Base-by-base conservation (phyloP, 2,888 invertebrate genomes). In the Spisula solida region DNA sequence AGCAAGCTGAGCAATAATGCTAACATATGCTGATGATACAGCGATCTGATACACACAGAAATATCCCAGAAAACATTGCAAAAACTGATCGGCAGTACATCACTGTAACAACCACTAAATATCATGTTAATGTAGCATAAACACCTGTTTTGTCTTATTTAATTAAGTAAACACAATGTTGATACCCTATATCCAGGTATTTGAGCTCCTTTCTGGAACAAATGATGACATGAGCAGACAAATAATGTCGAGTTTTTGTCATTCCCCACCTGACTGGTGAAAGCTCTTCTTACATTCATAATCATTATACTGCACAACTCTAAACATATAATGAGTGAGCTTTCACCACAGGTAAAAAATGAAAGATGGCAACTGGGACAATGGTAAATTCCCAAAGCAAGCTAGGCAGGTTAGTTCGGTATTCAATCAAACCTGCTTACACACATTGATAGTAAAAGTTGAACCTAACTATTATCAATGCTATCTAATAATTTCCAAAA, bases 91-190 rank as follows among this genome's bases (percentile, higher is more conserved):
- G 34, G 6, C 60, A 66, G 60, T 66, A 75, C 31, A 8, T 34
- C 75, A 1, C 16, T 6, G 31, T 75, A 75, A 75, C 31, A 31
- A 75, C 31, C 75, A 14, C 41, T 48, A 51, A 25, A 78, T 85
- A 78, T 85, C 85, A 79, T 85, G 85, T 85, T 86, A 81, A 81
- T 81, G 31, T 25, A 18, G 66, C 48, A 81, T 51, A 81, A 81
- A 70, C 86, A 86, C 86, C 86, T 86, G 86, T 81, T 86, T 75
- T 66, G 81, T 86, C 81, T 55, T 66, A 48, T 66, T 47, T 81
- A 85, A 85, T 85, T 85, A 80, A 60, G 12, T 85, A 48, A 51
- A 66, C 82, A 66, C 82, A 66, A 18, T 75, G 16, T 31, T 34
- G 75, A 75, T 34, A 34, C 16, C 29, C 31, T 31, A 34, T 75